These are phyloP conservation scores for Nycteola revayana DNA, from an alignment of 2,888 invertebrate genomes.

Conservation along the genomic window DNA sequence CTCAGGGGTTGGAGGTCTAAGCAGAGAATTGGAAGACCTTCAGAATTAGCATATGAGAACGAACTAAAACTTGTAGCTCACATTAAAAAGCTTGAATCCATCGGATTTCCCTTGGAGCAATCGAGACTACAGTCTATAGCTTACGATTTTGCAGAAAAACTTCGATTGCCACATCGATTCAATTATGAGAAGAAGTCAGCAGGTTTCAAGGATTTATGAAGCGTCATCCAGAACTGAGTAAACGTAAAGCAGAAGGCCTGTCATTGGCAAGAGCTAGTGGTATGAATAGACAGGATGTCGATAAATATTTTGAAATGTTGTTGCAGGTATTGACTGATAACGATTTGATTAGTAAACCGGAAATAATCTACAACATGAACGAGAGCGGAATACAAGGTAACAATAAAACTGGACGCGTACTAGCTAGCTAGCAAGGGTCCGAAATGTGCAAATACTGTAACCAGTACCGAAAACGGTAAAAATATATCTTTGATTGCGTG, in stretches of 20 bases:
- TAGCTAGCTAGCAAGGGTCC: conserved; percentile 40
- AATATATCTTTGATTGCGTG: conserved; percentile 39
- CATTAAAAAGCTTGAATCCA: conserved; percentile 13
- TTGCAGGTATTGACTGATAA: conserved; percentile 23
- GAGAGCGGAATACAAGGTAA: too few species aligned
- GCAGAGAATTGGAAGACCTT: conserved; percentile 2
- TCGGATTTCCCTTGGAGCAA: conserved; percentile 13
- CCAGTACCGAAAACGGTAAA: conserved; percentile 27
- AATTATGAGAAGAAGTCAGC: too few species aligned
- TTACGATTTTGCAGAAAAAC: too few species aligned
- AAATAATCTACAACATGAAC: conserved; percentile 47
- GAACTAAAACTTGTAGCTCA: conserved; percentile 8
- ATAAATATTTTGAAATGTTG: conserved; percentile 32
- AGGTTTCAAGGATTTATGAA: conserved; percentile 11
- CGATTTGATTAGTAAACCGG: conserved; percentile 32
- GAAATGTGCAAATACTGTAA: conserved; percentile 19
- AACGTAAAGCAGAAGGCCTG: conserved; percentile 38
- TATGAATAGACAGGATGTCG: conserved; percentile 34
- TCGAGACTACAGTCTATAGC: too few species aligned
- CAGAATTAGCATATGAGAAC: too few species aligned
- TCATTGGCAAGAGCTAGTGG: conserved; percentile 31
- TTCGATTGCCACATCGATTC: too few species aligned
- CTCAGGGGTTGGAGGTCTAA: conserved; percentile 3
- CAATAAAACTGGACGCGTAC: conserved; percentile 42
- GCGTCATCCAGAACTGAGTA: conserved; percentile 6